These are phyloP conservation scores for Sycon ciliatum DNA, from an alignment of 37 sponge, comb jelly and placozoan species.

Conservation along the genomic window DNA sequence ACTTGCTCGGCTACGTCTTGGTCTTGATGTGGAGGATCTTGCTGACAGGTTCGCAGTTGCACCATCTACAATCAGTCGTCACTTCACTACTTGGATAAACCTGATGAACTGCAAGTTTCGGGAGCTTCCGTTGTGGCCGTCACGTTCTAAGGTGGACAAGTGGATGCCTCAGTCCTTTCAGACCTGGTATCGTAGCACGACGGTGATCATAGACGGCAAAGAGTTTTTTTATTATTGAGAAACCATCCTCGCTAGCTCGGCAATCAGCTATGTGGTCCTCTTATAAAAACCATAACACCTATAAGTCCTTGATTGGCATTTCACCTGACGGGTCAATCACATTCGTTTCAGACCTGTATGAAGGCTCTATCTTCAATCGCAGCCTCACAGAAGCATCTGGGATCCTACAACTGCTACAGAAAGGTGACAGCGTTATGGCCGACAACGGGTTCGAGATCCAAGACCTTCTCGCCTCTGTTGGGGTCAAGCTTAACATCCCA, in stretches of 20 bases:
- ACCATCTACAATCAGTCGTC: background rate
- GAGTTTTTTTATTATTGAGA: constrained; percentile 34
- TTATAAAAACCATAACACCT: constrained; percentile 48
- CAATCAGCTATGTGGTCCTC: constrained; percentile 37
- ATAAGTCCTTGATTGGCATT: constrained; percentile 45
- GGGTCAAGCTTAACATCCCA: constrained; percentile 27
- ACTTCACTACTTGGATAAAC: background rate
- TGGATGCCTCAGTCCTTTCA: background rate
- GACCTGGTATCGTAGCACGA: background rate
- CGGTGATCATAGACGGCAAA: constrained; percentile 27
- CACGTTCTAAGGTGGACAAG: background rate
- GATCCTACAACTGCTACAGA: constrained; percentile 32
- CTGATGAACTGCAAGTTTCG: constrained; percentile 3
- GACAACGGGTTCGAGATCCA: constrained; percentile 34
- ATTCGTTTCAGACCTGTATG: constrained; percentile 36
- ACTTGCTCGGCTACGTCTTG: constrained; percentile 11
- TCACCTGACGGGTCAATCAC: constrained; percentile 36
- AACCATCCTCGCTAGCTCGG: constrained; percentile 19
- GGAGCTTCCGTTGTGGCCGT: background rate
- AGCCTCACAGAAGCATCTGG: constrained; percentile 26
- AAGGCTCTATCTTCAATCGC: constrained; percentile 42
- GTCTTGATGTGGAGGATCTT: constrained; percentile 2
- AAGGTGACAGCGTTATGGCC: constrained; percentile 49
- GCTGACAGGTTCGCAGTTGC: constrained; percentile 12
- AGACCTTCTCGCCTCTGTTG: too few relatives aligned